Conservation (phyloP, 2,888 invertebrate genomes). For the Asteroscopus sphinx region DNA sequence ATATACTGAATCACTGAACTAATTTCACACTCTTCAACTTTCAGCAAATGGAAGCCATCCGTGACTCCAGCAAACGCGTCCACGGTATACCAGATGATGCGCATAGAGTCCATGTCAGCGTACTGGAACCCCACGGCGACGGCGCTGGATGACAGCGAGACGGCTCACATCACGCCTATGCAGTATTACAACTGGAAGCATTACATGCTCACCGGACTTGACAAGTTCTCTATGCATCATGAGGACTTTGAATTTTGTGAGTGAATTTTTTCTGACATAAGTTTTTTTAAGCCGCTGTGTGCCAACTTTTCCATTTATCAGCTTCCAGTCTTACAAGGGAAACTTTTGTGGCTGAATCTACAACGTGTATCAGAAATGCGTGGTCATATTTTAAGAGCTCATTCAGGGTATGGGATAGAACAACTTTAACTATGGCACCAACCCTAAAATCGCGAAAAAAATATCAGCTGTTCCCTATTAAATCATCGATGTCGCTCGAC, state of each 20-base stretch:
- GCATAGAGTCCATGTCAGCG: constrained; percentile 93
- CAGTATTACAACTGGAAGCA: constrained; percentile 93
- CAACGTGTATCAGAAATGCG: too few species aligned
- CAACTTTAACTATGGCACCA: too few species aligned
- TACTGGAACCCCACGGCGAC: constrained; percentile 93
- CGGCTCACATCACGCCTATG: constrained; percentile 86
- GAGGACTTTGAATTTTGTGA: constrained; percentile 95
- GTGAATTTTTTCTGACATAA: constrained; percentile 64
- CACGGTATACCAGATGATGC: constrained; percentile 93
- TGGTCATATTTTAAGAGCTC: too few species aligned
- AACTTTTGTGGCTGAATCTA: too few species aligned
- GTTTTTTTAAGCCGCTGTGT: too few species aligned
- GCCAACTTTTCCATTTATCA: too few species aligned
- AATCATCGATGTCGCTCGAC: too few species aligned
- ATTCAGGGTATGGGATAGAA: too few species aligned
- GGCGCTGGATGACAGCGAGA: constrained; percentile 87
- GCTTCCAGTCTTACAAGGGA: too few species aligned
- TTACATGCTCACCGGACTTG: constrained; percentile 93
- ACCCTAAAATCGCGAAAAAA: too few species aligned
- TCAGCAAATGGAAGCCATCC: constrained; percentile 94
- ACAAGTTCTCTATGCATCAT: constrained; percentile 94
- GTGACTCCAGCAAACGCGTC: constrained; percentile 90
- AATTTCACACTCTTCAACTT: constrained; percentile 29
- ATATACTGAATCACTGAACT: too few species aligned
- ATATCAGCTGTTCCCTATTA: too few species aligned